Percentiles rank a stretch among this genome's conserved stretches.
Evolutionary conservation across 2,888 invertebrate species (phyloP).

Genomic region (Esperia sulphurella): DNA sequence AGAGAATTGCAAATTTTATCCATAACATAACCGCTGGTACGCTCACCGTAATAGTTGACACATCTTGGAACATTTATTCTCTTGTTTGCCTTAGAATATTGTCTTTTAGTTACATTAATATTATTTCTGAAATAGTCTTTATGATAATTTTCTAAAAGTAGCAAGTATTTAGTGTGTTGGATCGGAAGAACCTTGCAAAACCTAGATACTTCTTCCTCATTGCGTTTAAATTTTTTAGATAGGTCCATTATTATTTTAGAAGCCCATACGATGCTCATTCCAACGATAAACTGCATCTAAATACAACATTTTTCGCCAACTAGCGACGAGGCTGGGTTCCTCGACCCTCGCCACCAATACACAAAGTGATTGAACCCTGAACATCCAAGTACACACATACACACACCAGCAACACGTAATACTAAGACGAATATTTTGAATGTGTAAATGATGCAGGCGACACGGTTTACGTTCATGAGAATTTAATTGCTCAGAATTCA

Average conservation of each 20-base stretch:
- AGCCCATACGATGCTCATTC: neutral
- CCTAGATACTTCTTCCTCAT: too few relatives aligned
- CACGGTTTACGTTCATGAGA: neutral
- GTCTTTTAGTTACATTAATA: too few relatives aligned
- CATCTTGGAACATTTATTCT: too few relatives aligned
- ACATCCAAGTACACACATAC: conserved; percentile 1
- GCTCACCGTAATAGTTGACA: too few relatives aligned
- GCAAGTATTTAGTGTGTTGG: too few relatives aligned
- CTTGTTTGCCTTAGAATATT: too few relatives aligned
- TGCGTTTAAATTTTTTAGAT: neutral
- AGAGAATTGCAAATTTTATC: too few relatives aligned
- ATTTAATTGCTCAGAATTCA: too few relatives aligned
- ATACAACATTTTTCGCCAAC: neutral
- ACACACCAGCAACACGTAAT: neutral
- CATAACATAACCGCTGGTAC: too few relatives aligned
- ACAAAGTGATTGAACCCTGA: conserved; percentile 11
- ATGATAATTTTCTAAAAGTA: too few relatives aligned
- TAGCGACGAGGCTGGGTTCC: neutral
- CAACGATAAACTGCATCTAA: neutral
- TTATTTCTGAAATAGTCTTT: too few relatives aligned
- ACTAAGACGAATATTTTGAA: neutral
- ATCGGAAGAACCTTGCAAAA: too few relatives aligned
- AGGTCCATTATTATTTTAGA: conserved; percentile 1
- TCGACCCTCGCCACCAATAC: conserved; percentile 8
- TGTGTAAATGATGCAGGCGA: neutral